phyloP scores from a whole-genome alignment of 2,113 vertebrate genomes.

The Terrapene triunguis region DNA sequence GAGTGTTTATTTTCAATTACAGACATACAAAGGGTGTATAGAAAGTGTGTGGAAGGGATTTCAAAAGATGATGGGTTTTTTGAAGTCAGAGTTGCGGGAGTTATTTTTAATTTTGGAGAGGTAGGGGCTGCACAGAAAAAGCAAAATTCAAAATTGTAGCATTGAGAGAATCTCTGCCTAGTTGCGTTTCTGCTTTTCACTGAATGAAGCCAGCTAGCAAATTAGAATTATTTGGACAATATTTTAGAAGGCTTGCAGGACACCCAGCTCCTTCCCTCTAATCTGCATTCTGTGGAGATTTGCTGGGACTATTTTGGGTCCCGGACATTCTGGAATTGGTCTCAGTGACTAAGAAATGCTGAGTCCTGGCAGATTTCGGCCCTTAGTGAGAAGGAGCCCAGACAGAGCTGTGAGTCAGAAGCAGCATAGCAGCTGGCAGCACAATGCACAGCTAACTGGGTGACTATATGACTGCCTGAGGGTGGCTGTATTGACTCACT shows the following conservation, averaged over 20 bases:
- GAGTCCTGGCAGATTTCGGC: background rate
- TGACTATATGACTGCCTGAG: conserved; percentile 54
- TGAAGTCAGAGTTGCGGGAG: background rate
- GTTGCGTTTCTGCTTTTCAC: background rate
- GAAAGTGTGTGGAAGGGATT: background rate
- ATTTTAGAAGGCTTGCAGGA: background rate
- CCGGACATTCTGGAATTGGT: background rate
- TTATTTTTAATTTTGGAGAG: background rate
- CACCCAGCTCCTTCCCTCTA: background rate
- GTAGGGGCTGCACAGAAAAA: background rate
- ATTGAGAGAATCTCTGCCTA: background rate
- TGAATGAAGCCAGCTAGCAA: background rate
- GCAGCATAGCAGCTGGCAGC: conserved; percentile 32
- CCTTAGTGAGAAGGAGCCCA: conserved; percentile 25
- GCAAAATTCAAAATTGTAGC: background rate
- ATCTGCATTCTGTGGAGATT: background rate
- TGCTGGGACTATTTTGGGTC: background rate
- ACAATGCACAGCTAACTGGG: conserved; percentile 57
- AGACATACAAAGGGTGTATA: background rate
- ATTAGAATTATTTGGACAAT: background rate
- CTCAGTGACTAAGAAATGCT: background rate
- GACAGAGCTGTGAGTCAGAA: conserved; percentile 62
- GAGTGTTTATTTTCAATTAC: background rate
- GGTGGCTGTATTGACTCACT: conserved; percentile 70
- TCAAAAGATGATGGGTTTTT: background rate